Conservation (phyloP, 1,140 invertebrate genomes). For the Stenopsyche tienmushanensis region DNA sequence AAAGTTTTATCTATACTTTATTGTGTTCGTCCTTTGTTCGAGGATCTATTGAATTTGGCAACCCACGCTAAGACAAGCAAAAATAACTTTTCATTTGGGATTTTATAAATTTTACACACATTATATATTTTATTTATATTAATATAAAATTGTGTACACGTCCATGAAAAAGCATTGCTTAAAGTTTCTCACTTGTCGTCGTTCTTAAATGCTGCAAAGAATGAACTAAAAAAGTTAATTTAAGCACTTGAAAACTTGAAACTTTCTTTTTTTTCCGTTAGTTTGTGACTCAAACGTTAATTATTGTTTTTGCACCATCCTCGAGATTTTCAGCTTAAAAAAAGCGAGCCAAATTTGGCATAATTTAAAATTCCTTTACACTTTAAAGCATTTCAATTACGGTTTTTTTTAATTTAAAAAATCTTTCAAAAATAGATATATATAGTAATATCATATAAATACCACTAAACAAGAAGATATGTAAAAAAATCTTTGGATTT, state of each 20-base stretch:
- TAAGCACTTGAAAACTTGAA: background rate
- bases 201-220: too few species aligned
- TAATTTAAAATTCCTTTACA: too few species aligned
- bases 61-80: too few species aligned
- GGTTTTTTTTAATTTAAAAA: too few species aligned
- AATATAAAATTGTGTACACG: background rate
- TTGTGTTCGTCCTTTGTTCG: background rate
- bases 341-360: too few species aligned
- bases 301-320: background rate
- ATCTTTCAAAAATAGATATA: too few species aligned
- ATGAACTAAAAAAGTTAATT: background rate
- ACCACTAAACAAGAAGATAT: too few species aligned
- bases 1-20: slow-evolving; percentile 8
- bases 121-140: background rate
- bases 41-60: background rate
- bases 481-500: too few species aligned
- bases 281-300: background rate
- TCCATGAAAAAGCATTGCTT: background rate
- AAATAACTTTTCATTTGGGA: background rate
- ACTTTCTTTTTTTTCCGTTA: background rate
- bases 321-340: too few species aligned
- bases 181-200: too few species aligned
- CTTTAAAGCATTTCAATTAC: too few species aligned
- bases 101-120: background rate
- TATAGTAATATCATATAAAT: too few species aligned